Evolutionary conservation across 1,140 invertebrate genomes (phyloP), one percentile per base, ranked within the genome.

Genomic region (Kradibia gibbosae): DNA sequence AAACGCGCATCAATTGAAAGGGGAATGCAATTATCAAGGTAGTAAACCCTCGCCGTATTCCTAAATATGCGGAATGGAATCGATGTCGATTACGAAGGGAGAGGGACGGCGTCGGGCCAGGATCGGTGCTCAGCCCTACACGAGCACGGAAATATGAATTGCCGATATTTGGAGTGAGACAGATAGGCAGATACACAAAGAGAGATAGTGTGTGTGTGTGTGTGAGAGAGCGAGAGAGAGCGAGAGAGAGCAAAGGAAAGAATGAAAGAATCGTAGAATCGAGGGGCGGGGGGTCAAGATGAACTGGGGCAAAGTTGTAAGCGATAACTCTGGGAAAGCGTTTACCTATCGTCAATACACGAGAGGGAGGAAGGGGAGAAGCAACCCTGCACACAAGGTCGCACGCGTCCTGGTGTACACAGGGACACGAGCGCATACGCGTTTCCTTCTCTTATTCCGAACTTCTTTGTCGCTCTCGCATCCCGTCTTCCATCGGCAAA

Each of bases 241-340:
- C 28, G 45, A 28, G 45, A 67, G 55, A 76, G 53, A 76, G 45
- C 17, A 48, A 17, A 48, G 45, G 45, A 48, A 17, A 48, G 17
- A 48, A 10, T 7, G 45, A 7, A 48, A 17, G 8, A 48, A 17
- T 17, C 7, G 45, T 17, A 48, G 17, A 10, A 48, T 7, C 17
- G 17, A 10, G 45, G 45, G 45, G 45, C 8, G 50, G 57, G 48
- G 50, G 60, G 48, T 5, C 67, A 71, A 81, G 74, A 81, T 82
- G 67, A 78, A 82, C 78, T 78, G 80, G 80, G 75, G 65, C 75
- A n/a, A 73, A 82, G 67, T 78, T 82, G 80, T 82, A 82, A 82
- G 75, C 80, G 80, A 82, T 82, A 82, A 82, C 80, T 82, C 74
- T 82, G 80, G 80, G 80, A 82, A 82, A 82, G 55, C 80, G 75